Evolutionary conservation across 2,888 invertebrate species (phyloP), one percentile per base, ranked within the genome.

Genomic region (Aspidiotus rigidus): DNA sequence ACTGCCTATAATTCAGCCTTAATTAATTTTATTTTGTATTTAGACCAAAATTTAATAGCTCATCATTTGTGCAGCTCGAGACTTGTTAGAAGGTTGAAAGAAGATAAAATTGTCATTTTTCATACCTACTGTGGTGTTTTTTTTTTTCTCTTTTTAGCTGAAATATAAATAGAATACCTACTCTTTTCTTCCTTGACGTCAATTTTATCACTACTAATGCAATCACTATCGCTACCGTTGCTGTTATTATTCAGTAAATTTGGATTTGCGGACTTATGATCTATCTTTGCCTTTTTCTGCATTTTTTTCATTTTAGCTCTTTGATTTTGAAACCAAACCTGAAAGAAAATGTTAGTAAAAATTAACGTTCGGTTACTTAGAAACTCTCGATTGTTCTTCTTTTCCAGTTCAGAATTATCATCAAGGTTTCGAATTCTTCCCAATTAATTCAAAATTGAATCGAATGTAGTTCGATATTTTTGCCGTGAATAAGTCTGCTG

Each of bases 291-390:
- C 75, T 85, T 85, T 79, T 85, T 85, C 75, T 84, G 84, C 73
- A 84, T 85, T 75, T 85, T 85, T 77, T 85, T 85, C 78, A 85
- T 83, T 78, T 84, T 84, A 15, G 84, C 85, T 53, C 85, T 79
- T 75, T 84, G 84, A 76, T 85, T 85, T 79, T 84, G 84, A 77
- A 85, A 84, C 84, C 84, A 84, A 71, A 85, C 84, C 84, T 83
- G 16, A 9, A 59, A 53, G n/a, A 59, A 49, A 49, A 49, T 49
- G 6, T 49, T n/a, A 49, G 6, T 6, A 6, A 49, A 28, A 28
- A 28, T 28, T 28, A 28, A n/a, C n/a, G n/a, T n/a, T n/a, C n/a
- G n/a, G n/a, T n/a, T n/a, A n/a, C n/a, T n/a, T n/a, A n/a, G n/a
- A n/a, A n/a, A n/a, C n/a, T n/a, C n/a, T n/a, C n/a, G n/a, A n/a